Conservation (phyloP, 2,113 vertebrate species). For the Scomber colias region DNA sequence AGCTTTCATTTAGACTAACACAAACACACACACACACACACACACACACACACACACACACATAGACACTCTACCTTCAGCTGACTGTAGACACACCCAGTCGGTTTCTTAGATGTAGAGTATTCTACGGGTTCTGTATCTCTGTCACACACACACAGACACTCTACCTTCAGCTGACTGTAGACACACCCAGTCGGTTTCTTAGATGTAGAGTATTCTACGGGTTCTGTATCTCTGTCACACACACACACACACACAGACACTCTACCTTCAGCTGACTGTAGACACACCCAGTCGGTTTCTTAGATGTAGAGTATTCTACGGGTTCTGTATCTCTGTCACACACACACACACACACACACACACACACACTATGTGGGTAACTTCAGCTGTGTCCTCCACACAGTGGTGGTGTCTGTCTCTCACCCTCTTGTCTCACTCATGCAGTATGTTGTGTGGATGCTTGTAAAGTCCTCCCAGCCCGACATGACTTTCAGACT, state of each 20-base stretch:
- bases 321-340: background rate
- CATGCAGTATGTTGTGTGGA: constrained; percentile 11
- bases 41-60: constrained; percentile 6
- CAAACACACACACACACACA: background rate
- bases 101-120: background rate
- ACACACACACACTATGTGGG: background rate
- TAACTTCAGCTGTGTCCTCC: constrained; percentile 16
- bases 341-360: constrained; percentile 6
- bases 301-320: background rate
- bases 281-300: background rate
- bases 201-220: background rate
- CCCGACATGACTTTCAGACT: constrained; percentile 77
- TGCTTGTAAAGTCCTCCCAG: constrained; percentile 79
- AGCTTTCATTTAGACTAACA: background rate
- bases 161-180: background rate
- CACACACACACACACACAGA: background rate
- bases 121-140: background rate
- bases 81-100: background rate
- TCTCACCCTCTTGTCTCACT: constrained; percentile 25
- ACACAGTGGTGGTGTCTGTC: background rate
- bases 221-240: background rate
- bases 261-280: background rate
- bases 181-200: background rate
- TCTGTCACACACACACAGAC: constrained; percentile 1
- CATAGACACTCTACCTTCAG: background rate